phyloP scores from a whole-genome alignment of 2,113 vertebrate species.

The Uria aalge region DNA sequence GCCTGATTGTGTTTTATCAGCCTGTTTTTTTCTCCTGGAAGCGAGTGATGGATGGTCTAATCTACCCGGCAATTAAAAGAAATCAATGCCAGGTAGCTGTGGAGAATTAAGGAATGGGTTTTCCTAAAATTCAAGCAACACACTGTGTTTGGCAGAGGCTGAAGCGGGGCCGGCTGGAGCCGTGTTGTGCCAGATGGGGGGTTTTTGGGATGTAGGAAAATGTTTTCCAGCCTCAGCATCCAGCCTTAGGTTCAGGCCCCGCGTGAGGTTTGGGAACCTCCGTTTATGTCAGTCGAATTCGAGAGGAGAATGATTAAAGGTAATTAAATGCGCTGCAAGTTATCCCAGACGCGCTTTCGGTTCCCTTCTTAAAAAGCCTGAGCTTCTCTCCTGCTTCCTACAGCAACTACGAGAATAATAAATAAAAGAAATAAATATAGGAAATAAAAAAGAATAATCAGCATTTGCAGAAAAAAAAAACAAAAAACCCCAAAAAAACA shows the following conservation, averaged over 20 bases:
- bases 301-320: neutral
- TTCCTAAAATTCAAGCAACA: neutral
- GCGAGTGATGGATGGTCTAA: neutral
- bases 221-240: neutral
- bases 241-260: neutral
- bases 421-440: neutral
- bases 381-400: neutral
- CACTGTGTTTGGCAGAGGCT: neutral
- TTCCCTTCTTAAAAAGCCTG: neutral
- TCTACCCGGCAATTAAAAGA: neutral
- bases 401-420: neutral
- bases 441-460: neutral
- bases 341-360: neutral
- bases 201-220: neutral
- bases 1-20: fast-evolving
- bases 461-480: neutral
- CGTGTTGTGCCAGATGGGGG: neutral
- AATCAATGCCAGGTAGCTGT: fast-evolving
- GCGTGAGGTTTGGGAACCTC: fast-evolving
- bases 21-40: neutral
- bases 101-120: neutral
- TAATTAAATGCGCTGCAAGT: neutral
- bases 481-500: too few relatives aligned
- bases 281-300: neutral
- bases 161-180: neutral